Percentiles rank a stretch among this genome's conserved stretches.
Conservation (phyloP, 2,797 vertebrate genomes). For the Harpagifer antarcticus region DNA sequence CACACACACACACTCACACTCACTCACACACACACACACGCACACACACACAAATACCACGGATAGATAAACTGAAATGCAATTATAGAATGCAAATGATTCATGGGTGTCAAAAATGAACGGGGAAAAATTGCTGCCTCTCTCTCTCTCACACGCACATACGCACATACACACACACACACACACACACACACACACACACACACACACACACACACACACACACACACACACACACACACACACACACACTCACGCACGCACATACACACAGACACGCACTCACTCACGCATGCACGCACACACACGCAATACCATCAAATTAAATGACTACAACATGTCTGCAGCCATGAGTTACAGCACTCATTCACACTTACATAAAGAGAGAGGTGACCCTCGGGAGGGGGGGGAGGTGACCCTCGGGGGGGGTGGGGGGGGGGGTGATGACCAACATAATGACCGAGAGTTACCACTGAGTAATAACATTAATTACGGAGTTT, state of each 20-base stretch:
- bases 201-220: neutral
- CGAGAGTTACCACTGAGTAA: neutral
- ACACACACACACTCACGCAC: neutral
- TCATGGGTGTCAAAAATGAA: slow-evolving; percentile 20
- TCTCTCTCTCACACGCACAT: neutral
- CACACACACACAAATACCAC: neutral
- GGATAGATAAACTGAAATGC: slow-evolving; percentile 23
- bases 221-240: neutral
- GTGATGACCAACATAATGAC: slow-evolving; percentile 13
- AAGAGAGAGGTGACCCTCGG: slow-evolving; percentile 39
- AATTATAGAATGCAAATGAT: slow-evolving; percentile 39
- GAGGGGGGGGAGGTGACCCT: slow-evolving; percentile 42
- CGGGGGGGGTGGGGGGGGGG: slow-evolving; percentile 19
- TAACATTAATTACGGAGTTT: neutral
- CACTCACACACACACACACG: too few relatives aligned
- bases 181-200: neutral
- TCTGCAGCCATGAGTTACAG: slow-evolving; percentile 20
- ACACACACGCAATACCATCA: neutral
- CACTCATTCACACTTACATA: neutral
- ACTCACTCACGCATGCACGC: neutral
- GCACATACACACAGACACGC: neutral
- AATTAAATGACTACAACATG: slow-evolving; percentile 1
- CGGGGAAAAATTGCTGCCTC: neutral
- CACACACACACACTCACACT: too few relatives aligned
- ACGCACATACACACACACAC: neutral